Conservation (phyloP, 2,888 invertebrate genomes). For the Synanthedon myopaeformis region DNA sequence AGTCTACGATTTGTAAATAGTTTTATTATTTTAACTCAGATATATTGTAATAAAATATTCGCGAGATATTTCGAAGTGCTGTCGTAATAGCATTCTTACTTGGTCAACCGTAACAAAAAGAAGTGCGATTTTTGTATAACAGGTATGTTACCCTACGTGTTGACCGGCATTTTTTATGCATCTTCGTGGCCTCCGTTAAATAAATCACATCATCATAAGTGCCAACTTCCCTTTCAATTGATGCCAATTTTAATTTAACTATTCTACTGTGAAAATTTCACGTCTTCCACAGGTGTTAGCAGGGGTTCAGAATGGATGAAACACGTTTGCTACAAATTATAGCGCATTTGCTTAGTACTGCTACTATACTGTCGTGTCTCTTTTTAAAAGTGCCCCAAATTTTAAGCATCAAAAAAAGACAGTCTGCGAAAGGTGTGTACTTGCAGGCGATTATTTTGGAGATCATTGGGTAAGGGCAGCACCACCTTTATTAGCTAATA, state of each 20-base stretch:
- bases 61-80: too few relatives aligned
- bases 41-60: too few relatives aligned
- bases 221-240: neutral
- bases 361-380: conserved; percentile 83
- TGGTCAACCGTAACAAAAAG: too few relatives aligned
- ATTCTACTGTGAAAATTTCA: neutral
- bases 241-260: neutral
- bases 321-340: conserved; percentile 17
- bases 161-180: too few relatives aligned
- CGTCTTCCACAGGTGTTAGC: neutral
- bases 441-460: conserved; percentile 76
- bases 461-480: conserved; percentile 71
- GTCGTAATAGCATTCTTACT: too few relatives aligned
- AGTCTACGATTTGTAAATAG: too few relatives aligned
- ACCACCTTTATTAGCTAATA: too few relatives aligned
- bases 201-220: too few relatives aligned
- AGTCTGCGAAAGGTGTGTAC: conserved; percentile 79
- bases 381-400: conserved; percentile 89
- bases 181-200: too few relatives aligned
- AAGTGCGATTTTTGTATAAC: too few relatives aligned
- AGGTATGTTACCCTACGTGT: too few relatives aligned
- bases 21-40: too few relatives aligned
- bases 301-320: conserved; percentile 19
- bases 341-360: conserved; percentile 68
- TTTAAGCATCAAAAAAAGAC: conserved; percentile 70